These are phyloP conservation scores for Oceanites oceanicus DNA, from an alignment of 2,113 vertebrate species.

Conservation along the genomic window DNA sequence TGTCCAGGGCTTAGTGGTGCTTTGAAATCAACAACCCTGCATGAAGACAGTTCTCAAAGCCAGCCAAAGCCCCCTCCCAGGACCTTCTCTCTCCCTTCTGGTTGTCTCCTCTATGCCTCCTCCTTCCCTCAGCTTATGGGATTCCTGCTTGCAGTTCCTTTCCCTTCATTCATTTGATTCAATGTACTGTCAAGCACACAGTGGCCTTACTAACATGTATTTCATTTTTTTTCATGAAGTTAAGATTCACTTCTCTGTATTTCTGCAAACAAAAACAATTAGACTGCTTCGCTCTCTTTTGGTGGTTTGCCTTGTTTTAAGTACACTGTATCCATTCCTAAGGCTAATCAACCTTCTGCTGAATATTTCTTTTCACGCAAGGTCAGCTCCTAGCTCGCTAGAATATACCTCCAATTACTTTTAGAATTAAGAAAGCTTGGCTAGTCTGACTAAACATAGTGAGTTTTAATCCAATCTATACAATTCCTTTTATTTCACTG, in stretches of 20 bases:
- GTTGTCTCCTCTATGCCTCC: neutral
- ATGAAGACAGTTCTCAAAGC: neutral
- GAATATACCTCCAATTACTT: conserved; percentile 35
- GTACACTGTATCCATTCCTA: neutral
- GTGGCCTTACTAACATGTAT: neutral
- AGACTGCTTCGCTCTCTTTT: neutral
- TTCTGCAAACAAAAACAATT: neutral
- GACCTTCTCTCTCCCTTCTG: neutral
- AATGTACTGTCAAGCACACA: neutral
- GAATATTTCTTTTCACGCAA: conserved; percentile 18
- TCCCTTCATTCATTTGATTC: neutral
- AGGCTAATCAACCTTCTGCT: neutral
- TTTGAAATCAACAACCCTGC: neutral
- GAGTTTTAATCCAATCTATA: conserved; percentile 28
- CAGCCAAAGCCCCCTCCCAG: neutral
- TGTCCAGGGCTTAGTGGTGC: neutral
- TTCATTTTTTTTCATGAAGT: neutral
- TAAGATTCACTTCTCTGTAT: neutral
- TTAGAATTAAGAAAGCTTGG: conserved; percentile 42
- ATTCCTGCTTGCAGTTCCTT: neutral
- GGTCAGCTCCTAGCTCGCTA: conserved; percentile 21
- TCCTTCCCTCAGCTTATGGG: neutral
- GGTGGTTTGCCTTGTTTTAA: neutral
- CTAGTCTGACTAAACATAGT: neutral
- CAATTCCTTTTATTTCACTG: conserved; percentile 33